Evolutionary conservation across 2,113 vertebrate species (phyloP).

Genomic region (Mellivora capensis): DNA sequence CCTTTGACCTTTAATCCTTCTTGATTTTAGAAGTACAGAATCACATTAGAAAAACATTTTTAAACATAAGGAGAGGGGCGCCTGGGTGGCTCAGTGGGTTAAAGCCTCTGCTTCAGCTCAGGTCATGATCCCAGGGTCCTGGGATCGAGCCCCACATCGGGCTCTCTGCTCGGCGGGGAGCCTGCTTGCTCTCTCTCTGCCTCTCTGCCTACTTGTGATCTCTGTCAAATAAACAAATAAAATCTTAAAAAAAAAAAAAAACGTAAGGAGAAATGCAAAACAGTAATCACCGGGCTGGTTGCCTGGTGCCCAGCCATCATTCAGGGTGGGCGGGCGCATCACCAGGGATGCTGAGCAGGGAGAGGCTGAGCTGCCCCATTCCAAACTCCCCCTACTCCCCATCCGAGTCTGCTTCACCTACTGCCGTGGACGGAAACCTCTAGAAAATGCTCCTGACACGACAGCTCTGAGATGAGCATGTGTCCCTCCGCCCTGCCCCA

Average conservation of each 20-base stretch:
- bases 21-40: neutral
- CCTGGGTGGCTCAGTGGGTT: too few relatives aligned
- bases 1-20: neutral
- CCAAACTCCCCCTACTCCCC: neutral
- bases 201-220: too few relatives aligned
- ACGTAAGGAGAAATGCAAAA: neutral
- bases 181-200: too few relatives aligned
- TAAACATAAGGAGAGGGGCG: too few relatives aligned
- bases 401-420: neutral
- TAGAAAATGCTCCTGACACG: neutral
- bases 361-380: neutral
- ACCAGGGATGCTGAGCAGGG: fast-evolving
- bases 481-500: fast-evolving
- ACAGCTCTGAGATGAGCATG: fast-evolving
- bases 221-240: too few relatives aligned
- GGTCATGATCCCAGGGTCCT: too few relatives aligned
- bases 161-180: too few relatives aligned
- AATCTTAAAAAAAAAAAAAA: too few relatives aligned
- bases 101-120: too few relatives aligned
- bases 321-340: neutral
- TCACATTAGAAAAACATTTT: neutral
- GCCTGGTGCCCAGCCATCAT: neutral
- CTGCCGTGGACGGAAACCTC: neutral
- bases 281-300: neutral
- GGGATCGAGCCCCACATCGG: too few relatives aligned